Conservation (phyloP, 2,888 invertebrate genomes). For the Hydriomena furcata region DNA sequence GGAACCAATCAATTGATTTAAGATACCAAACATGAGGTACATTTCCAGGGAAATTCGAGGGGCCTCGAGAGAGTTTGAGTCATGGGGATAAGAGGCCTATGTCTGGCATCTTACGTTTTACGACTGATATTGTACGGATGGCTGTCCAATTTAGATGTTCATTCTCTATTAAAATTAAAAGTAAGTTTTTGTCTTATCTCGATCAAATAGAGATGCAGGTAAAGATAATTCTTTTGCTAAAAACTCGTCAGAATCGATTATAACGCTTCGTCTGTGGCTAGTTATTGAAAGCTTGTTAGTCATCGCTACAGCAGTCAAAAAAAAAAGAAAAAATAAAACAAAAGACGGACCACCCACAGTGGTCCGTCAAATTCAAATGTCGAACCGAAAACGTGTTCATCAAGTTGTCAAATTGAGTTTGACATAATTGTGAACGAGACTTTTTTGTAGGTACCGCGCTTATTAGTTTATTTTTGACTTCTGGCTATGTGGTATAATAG, state of each 20-base stretch:
- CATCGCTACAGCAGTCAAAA: slow-evolving; percentile 65
- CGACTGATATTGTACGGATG: too few species aligned
- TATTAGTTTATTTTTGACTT: slow-evolving; percentile 50
- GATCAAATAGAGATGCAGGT: background rate
- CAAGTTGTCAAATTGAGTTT: slow-evolving; percentile 81
- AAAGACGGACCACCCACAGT: slow-evolving; percentile 76
- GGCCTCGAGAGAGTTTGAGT: too few species aligned
- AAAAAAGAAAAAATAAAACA: slow-evolving; percentile 58
- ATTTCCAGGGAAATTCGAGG: too few species aligned
- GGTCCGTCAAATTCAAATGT: slow-evolving; percentile 72
- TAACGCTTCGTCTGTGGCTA: slow-evolving; percentile 71
- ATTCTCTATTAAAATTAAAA: background rate
- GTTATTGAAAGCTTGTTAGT: slow-evolving; percentile 76
- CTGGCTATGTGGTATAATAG: slow-evolving; percentile 42
- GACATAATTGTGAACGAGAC: slow-evolving; percentile 76
- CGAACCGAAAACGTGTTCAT: slow-evolving; percentile 76
- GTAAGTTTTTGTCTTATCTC: slow-evolving; percentile 1
- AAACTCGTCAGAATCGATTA: slow-evolving; percentile 61
- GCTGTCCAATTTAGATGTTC: too few species aligned
- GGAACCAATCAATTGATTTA: too few species aligned
- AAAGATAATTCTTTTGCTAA: slow-evolving; percentile 14
- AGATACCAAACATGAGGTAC: too few species aligned
- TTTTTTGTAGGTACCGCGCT: slow-evolving; percentile 56
- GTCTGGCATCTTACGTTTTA: too few species aligned
- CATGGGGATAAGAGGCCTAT: too few species aligned